Percentiles rank a stretch among this genome's conserved stretches.
Evolutionary conservation across 2,888 invertebrate genomes (phyloP).

Genomic region (Icerya purchasi): DNA sequence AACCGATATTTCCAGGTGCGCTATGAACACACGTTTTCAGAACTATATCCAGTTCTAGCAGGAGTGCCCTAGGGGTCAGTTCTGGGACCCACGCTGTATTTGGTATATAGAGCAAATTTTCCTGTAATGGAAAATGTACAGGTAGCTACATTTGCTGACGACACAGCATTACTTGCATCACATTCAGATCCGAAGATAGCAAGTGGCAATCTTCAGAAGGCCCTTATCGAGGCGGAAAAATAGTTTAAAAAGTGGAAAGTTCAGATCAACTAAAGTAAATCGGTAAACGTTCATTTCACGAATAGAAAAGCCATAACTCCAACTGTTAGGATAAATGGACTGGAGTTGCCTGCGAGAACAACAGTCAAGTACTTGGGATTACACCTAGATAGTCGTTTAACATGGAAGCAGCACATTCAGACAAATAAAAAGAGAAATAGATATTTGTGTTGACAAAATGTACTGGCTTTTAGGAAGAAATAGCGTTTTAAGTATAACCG

Average conservation of each 20-base stretch:
- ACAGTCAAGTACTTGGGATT: neutral
- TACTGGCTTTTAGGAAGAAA: no score
- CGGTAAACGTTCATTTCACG: neutral
- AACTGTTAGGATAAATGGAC: neutral
- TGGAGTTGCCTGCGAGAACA: neutral
- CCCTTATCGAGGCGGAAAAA: neutral
- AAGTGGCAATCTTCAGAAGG: neutral
- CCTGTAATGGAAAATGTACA: neutral
- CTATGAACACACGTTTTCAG: neutral
- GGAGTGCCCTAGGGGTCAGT: neutral
- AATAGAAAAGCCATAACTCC: neutral
- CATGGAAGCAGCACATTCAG: neutral
- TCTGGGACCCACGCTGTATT: neutral
- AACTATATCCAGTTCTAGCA: neutral
- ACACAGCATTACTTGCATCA: neutral
- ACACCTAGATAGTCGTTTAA: neutral
- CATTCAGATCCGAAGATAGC: neutral
- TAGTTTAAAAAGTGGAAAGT: neutral
- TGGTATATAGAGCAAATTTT: neutral
- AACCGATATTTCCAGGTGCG: no score
- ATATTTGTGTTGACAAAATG: neutral
- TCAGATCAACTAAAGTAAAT: neutral
- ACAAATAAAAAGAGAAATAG: neutral
- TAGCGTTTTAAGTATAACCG: no score
- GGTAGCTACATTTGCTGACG: neutral